These are phyloP conservation scores for Plectrocnemia conspersa DNA, from an alignment of 1,140 invertebrate genomes.

Conservation along the genomic window DNA sequence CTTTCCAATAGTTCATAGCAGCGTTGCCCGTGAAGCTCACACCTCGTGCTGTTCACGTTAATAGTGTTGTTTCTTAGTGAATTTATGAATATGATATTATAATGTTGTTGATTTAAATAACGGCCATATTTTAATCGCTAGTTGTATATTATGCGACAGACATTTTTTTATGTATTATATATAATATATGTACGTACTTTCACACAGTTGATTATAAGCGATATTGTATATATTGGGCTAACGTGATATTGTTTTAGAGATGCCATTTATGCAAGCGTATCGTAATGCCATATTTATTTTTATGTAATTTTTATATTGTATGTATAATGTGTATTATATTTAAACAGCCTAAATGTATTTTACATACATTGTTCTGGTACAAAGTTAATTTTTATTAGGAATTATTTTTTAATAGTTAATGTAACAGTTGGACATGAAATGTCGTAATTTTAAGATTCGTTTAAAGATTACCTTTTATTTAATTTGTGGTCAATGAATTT, in stretches of 20 bases:
- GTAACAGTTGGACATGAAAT: background rate
- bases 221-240: too few species aligned
- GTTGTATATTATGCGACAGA: background rate
- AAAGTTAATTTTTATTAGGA: background rate
- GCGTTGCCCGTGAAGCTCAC: slow-evolving; percentile 19
- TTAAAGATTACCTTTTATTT: background rate
- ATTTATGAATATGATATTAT: background rate
- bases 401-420: background rate
- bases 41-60: background rate
- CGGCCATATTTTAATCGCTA: background rate
- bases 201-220: background rate
- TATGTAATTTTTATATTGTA: too few species aligned
- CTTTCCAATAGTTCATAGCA: slow-evolving; percentile 49
- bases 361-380: too few species aligned
- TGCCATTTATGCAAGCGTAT: too few species aligned
- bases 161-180: background rate
- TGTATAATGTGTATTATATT: too few species aligned
- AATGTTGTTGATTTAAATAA: slow-evolving; percentile 9
- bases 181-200: slow-evolving; percentile 7
- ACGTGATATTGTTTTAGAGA: too few species aligned
- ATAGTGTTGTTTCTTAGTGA: background rate
- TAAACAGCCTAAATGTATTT: too few species aligned
- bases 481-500: background rate
- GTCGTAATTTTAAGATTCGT: background rate
- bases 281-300: too few species aligned